Percentiles rank a stretch among this genome's conserved stretches.
phyloP scores from a whole-genome alignment of 2,888 invertebrate genomes.

The Sphaerophoria taeniata region DNA sequence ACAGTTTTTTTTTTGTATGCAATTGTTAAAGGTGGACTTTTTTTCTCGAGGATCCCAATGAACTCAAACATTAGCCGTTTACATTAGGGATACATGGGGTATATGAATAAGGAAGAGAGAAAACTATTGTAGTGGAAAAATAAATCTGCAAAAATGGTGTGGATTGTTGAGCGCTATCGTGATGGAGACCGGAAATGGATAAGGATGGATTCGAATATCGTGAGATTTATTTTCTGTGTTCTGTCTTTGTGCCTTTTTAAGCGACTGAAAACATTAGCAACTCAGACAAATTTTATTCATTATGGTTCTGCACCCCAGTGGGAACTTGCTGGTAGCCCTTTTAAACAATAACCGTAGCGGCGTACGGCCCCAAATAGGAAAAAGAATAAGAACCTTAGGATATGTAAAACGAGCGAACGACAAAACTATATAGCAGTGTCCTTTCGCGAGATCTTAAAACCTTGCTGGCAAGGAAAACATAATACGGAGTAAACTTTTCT shows the following conservation, averaged over 20 bases:
- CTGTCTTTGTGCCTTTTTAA: not conserved
- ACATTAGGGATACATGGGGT: conserved; percentile 53
- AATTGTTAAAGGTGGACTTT: conserved; percentile 54
- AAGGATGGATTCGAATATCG: conserved; percentile 20
- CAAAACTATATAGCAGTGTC: too few species aligned
- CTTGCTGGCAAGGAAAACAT: too few species aligned
- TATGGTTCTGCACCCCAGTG: too few species aligned
- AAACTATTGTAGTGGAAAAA: conserved; percentile 68
- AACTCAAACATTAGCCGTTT: conserved; percentile 73
- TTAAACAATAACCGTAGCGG: too few species aligned
- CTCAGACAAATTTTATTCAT: not conserved
- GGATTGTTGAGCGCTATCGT: not conserved
- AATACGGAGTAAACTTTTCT: too few species aligned
- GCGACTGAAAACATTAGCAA: not conserved
- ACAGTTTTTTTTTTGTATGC: too few species aligned
- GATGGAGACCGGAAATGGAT: conserved; percentile 20
- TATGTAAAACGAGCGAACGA: too few species aligned
- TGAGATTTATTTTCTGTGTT: conserved; percentile 29
- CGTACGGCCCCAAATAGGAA: too few species aligned
- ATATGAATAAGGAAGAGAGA: conserved; percentile 43
- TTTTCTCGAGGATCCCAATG: conserved; percentile 57
- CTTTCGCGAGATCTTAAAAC: too few species aligned
- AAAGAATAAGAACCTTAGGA: too few species aligned
- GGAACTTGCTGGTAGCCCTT: too few species aligned
- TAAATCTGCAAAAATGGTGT: conserved; percentile 51